Conservation (phyloP, 2,888 invertebrate species). For the Netelia inedita region DNA sequence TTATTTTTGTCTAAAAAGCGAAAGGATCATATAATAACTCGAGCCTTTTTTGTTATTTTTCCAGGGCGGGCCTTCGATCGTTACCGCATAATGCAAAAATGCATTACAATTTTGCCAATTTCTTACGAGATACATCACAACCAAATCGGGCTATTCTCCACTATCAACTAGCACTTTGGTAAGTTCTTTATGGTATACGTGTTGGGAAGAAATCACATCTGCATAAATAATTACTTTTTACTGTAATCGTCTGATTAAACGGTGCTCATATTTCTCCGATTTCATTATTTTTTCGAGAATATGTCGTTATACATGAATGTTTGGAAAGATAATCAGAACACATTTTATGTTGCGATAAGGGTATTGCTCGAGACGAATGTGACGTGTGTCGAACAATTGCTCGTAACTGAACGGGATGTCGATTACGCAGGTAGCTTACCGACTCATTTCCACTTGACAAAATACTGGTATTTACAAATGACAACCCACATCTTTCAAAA, state of each 20-base stretch:
- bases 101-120: constrained; percentile 96
- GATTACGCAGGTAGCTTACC: constrained; percentile 37
- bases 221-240: not conserved
- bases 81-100: constrained; percentile 95
- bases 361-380: not conserved
- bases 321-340: constrained; percentile 38
- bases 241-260: not conserved
- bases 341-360: constrained; percentile 25
- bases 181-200: constrained; percentile 80
- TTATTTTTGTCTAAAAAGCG: not conserved
- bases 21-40: not conserved
- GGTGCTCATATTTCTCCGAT: not conserved
- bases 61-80: constrained; percentile 92
- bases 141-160: constrained; percentile 91
- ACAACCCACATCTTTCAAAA: constrained; percentile 7
- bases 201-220: not conserved
- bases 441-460: constrained; percentile 40
- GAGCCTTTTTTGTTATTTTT: constrained; percentile 75
- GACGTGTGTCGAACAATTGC: constrained; percentile 43
- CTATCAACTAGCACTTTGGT: constrained; percentile 93
- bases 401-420: constrained; percentile 5
- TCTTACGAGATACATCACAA: constrained; percentile 91
- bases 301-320: constrained; percentile 17
- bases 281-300: constrained; percentile 16
- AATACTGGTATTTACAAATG: constrained; percentile 37